phyloP scores from a whole-genome alignment of 2,888 invertebrate genomes.

The Syritta pipiens region DNA sequence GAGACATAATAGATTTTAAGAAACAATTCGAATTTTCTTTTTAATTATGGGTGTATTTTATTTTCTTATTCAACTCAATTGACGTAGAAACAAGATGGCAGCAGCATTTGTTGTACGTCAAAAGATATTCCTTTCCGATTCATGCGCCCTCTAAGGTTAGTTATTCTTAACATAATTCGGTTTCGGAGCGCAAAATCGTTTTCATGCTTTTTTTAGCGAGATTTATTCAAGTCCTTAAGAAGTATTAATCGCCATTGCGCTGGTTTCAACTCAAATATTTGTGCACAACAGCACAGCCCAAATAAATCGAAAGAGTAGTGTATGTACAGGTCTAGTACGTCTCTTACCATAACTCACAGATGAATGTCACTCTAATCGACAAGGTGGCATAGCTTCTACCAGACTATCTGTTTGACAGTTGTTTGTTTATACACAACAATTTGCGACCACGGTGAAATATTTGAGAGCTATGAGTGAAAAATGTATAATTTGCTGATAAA shows the following conservation, averaged over 20 bases:
- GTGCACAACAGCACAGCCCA: too few species aligned
- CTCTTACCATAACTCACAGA: too few species aligned
- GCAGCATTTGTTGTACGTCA: not conserved
- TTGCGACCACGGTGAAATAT: not conserved
- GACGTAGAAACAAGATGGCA: conserved; percentile 32
- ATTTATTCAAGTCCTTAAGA: too few species aligned
- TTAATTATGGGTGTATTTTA: conserved; percentile 5
- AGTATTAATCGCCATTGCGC: too few species aligned
- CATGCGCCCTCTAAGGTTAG: not conserved
- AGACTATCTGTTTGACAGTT: not conserved
- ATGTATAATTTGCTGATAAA: conserved; percentile 12
- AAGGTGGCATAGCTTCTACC: not conserved
- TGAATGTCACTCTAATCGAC: too few species aligned
- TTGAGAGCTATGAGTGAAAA: not conserved
- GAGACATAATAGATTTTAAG: conserved; percentile 74
- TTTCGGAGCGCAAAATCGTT: too few species aligned
- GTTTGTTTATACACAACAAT: conserved; percentile 47
- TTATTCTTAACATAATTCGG: too few species aligned
- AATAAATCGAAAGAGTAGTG: too few species aligned
- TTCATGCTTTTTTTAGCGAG: too few species aligned
- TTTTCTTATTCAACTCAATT: not conserved
- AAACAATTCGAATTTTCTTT: not conserved
- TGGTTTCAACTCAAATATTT: too few species aligned
- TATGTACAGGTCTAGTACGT: too few species aligned
- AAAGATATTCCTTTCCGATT: not conserved